A percentile compares a stretch with the other conserved stretches of the same genome.
Evolutionary conservation across 2,113 vertebrate species (phyloP).

Genomic region (Bagarius yarrelli): DNA sequence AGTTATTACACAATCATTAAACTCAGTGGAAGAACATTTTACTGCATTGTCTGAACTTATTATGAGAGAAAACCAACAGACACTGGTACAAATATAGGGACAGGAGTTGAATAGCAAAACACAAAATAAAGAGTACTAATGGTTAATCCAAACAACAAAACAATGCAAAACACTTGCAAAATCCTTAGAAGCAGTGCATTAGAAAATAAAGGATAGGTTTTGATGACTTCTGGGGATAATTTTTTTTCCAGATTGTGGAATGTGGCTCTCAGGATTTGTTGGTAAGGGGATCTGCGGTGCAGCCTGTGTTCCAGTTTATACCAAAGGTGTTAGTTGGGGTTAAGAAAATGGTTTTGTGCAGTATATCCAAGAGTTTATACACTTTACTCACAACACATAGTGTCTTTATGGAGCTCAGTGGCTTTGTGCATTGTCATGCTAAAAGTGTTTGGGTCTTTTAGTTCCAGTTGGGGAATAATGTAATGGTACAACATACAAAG

Average conservation of each 20-base stretch:
- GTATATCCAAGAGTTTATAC: too few relatives aligned
- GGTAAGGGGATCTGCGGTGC: not conserved
- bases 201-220: not conserved
- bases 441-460: too few relatives aligned
- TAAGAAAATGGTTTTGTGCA: too few relatives aligned
- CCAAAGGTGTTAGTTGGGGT: too few relatives aligned
- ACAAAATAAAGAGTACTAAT: not conserved
- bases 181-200: not conserved
- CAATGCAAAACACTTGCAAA: not conserved
- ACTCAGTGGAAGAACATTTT: not conserved
- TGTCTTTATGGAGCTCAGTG: too few relatives aligned
- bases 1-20: not conserved
- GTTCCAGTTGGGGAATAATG: too few relatives aligned
- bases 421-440: too few relatives aligned
- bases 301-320: too few relatives aligned
- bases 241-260: too few relatives aligned
- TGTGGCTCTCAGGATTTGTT: not conserved
- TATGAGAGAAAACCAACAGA: not conserved
- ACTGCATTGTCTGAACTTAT: not conserved
- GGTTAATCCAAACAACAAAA: not conserved
- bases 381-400: too few relatives aligned
- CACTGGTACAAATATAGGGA: not conserved
- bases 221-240: not conserved
- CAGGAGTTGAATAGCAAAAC: not conserved
- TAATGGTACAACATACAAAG: too few relatives aligned